Conservation (phyloP, 2,888 invertebrate genomes). For the Eupithecia vulgata region DNA sequence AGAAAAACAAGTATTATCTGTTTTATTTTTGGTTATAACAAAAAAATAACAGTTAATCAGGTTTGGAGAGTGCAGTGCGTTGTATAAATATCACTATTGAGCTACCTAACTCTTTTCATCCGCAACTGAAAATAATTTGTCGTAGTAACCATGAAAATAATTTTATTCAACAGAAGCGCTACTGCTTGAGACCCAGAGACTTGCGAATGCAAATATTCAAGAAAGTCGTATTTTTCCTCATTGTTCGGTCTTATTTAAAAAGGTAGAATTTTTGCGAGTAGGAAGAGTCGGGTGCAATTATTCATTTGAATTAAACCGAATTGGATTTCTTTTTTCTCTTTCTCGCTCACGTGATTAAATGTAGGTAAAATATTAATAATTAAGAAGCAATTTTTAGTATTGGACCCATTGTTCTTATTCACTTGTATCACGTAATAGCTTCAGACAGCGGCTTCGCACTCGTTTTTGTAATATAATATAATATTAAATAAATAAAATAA, state of each 20-base stretch:
- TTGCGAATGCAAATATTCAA: conserved; percentile 17
- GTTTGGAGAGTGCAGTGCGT: neutral
- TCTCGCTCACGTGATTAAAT: neutral
- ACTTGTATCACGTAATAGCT: too few relatives aligned
- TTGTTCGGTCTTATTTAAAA: conserved; percentile 17
- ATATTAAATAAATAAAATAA: too few relatives aligned
- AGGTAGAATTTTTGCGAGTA: conserved; percentile 7
- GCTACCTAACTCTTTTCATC: neutral
- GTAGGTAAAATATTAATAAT: neutral
- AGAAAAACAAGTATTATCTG: neutral
- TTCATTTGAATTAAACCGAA: neutral
- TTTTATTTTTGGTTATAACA: neutral
- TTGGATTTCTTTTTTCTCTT: neutral
- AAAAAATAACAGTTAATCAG: neutral
- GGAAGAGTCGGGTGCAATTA: neutral
- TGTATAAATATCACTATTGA: neutral
- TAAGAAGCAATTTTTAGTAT: too few relatives aligned
- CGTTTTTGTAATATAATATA: too few relatives aligned
- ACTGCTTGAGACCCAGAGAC: neutral
- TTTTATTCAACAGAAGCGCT: neutral
- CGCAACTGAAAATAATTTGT: neutral
- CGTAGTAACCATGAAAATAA: neutral
- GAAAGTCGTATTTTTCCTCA: conserved; percentile 18
- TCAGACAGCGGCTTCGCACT: too few relatives aligned
- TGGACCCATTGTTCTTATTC: too few relatives aligned